Evolutionary conservation across 2,113 vertebrate genomes (phyloP).

Genomic region (Passer domesticus): DNA sequence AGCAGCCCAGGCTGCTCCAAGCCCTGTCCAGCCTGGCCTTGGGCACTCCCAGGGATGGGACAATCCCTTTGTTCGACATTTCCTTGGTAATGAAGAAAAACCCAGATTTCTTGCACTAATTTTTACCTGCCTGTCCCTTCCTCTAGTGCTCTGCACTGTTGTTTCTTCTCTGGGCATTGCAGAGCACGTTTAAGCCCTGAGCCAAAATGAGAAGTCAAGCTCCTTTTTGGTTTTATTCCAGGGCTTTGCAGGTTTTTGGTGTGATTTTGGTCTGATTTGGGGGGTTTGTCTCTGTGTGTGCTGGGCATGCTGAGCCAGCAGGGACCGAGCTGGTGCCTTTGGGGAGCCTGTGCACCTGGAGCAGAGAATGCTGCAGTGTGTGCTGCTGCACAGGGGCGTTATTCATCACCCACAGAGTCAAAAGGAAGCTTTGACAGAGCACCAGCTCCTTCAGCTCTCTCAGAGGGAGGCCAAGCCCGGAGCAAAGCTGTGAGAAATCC

Average conservation of each 20-base stretch:
- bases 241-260: rapidly evolving
- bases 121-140: not conserved
- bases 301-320: rapidly evolving
- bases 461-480: not conserved
- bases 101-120: not conserved
- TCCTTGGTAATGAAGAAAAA: not conserved
- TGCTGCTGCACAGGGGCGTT: not conserved
- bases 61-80: not conserved
- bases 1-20: too few species aligned
- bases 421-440: not conserved
- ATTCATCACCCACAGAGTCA: not conserved
- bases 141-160: rapidly evolving
- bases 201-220: not conserved
- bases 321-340: rapidly evolving
- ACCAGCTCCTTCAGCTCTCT: not conserved
- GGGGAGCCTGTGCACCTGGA: not conserved
- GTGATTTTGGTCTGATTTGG: not conserved
- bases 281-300: not conserved
- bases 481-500: not conserved
- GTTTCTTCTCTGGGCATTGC: not conserved
- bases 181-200: rapidly evolving
- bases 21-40: not conserved
- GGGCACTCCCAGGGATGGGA: not conserved
- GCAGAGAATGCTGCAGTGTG: not conserved
- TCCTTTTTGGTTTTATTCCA: not conserved